A percentile compares a stretch with the other conserved stretches of the same genome.
Evolutionary conservation across 2,113 vertebrate genomes (phyloP).

Genomic region (Scomber colias): DNA sequence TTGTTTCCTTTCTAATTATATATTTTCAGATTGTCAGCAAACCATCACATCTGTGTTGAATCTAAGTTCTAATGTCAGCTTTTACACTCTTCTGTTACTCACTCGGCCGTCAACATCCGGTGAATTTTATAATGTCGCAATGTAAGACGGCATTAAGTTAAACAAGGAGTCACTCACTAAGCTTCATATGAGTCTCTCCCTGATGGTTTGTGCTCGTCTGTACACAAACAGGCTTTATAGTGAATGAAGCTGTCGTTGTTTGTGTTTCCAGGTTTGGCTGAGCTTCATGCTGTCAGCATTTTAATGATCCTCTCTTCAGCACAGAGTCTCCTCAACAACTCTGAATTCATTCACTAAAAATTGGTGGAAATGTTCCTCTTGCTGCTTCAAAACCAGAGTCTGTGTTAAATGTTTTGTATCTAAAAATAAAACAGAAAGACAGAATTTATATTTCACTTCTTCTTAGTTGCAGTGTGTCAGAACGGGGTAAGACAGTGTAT

Average conservation of each 20-base stretch:
- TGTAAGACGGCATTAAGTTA: not conserved
- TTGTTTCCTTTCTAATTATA: not conserved
- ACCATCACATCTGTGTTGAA: constrained; percentile 29
- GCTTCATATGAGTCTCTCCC: not conserved
- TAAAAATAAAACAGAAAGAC: not conserved
- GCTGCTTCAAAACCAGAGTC: not conserved
- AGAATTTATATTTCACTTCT: not conserved
- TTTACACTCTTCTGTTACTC: constrained; percentile 8
- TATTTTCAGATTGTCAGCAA: not conserved
- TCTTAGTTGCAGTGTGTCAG: not conserved
- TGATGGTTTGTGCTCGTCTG: not conserved
- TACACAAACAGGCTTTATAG: constrained; percentile 6
- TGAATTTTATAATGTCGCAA: not conserved
- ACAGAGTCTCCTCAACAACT: not conserved
- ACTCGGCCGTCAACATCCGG: constrained; percentile 16
- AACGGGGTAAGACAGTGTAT: not conserved
- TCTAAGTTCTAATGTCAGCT: not conserved
- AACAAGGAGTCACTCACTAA: constrained; percentile 14
- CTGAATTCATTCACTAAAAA: not conserved
- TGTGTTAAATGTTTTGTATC: not conserved
- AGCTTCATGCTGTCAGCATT: not conserved
- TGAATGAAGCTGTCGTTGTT: not conserved
- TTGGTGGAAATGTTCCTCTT: not conserved
- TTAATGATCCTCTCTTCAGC: constrained; percentile 4
- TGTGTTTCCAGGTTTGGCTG: constrained; percentile 23